These are phyloP conservation scores for Etheostoma perlongum DNA, from an alignment of 2,797 vertebrate species.

Conservation along the genomic window DNA sequence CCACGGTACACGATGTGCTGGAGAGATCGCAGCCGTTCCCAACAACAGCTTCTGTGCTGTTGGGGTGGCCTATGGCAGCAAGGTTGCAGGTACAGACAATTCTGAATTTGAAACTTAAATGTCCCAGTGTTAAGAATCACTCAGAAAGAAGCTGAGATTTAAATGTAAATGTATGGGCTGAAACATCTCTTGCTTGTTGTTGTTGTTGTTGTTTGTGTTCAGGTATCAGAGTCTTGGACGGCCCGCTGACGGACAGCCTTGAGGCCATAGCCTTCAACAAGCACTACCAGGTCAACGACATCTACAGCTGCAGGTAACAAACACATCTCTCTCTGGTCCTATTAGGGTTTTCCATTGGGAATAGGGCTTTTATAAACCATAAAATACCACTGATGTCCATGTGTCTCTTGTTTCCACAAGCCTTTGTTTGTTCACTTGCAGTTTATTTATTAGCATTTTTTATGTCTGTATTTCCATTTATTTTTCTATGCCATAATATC, in stretches of 20 bases:
- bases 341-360: not conserved
- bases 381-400: not conserved
- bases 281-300: conserved; percentile 98
- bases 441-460: no score
- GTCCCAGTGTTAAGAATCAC: not conserved
- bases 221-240: conserved; percentile 97
- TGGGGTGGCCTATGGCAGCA: conserved; percentile 94
- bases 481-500: not conserved
- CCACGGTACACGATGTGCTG: conserved; percentile 95
- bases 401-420: not conserved
- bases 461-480: no score
- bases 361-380: not conserved
- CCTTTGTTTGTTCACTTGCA: not conserved
- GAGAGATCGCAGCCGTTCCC: conserved; percentile 94
- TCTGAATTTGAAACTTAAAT: not conserved
- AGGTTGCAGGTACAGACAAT: conserved; percentile 89
- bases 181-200: not conserved
- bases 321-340: not conserved
- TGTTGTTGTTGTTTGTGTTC: conserved; percentile 30
- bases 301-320: conserved; percentile 98
- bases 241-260: conserved; percentile 97
- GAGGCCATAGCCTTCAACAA: conserved; percentile 98
- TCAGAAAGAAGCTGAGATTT: not conserved
- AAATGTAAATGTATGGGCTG: not conserved
- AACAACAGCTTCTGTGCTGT: conserved; percentile 98